Conservation (phyloP, 2,797 vertebrate genomes). For the Pantherophis vulpinus region DNA sequence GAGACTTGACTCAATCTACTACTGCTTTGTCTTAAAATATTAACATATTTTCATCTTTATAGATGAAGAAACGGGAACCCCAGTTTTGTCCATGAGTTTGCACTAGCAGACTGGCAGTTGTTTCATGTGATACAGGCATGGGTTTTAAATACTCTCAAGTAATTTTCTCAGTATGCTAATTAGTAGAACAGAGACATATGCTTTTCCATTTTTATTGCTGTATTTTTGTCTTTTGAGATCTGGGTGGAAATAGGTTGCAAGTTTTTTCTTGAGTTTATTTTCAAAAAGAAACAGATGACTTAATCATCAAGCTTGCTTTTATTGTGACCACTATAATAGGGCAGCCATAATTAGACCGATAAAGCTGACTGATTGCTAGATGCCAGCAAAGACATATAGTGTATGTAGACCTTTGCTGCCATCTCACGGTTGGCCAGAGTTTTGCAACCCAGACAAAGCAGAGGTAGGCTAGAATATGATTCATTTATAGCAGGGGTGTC, state of each 20-base stretch:
- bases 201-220: conserved; percentile 21
- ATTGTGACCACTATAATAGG: neutral
- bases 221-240: conserved; percentile 1
- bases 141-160: conserved; percentile 1
- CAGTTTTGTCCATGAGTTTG: conserved; percentile 22
- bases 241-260: neutral
- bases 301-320: neutral
- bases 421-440: neutral
- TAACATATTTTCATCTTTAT: neutral
- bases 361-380: neutral
- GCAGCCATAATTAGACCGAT: neutral
- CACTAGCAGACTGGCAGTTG: neutral
- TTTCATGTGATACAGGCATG: neutral
- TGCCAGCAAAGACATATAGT: neutral
- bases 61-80: neutral
- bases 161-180: neutral
- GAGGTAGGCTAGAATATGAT: neutral
- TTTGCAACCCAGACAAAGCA: neutral
- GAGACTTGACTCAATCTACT: neutral
- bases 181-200: neutral
- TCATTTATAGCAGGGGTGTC: neutral
- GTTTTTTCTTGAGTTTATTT: neutral
- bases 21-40: neutral
- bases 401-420: neutral
- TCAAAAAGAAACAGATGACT: neutral